Base-by-base conservation (phyloP, 2,797 vertebrate species). In the Bradypodion ventrale region DNA sequence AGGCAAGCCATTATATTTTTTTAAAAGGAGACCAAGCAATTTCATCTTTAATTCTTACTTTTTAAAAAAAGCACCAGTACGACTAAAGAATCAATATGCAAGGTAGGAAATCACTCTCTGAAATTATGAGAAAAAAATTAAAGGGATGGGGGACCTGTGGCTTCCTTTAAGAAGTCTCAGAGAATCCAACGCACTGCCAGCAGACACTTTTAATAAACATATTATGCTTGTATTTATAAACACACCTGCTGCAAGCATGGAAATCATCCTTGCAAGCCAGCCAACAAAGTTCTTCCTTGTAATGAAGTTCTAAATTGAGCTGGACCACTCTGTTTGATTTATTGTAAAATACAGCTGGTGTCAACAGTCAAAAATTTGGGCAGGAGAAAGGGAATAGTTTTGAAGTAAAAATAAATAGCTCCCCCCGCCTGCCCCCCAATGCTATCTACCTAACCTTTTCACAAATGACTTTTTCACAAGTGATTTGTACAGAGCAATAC, bases 231-330 rank as follows among this genome's bases (percentile, higher is more conserved):
- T 84, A 90, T 90, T 91, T 88, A 87, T 27, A 89, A 89, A 92
- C 94, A 94, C 95, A 93, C 94, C 94, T 92, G 94, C 91, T 93
- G 87, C 89, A 63, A 85, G 90, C 78, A n/a, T 35, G 60, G 88
- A 92, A 86, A 85, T 85, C 65, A 91, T 93, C 92, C 92, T 85
- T 91, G 80, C 29, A 29, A 65, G 89, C 66, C 75, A 94, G 93
- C 91, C 79, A 87, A 77, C 91, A 63, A 93, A 87, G 60, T 68
- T 87, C 84, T 83, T 91, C 84, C 88, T 86, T 86, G 88, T 89
- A 92, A 93, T 90, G 91, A 92, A 89, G 88, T 83, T 85, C 91
- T 82, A 82, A 92, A 95, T 85, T 87, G 87, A 83, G 88, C 88
- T 81, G 74, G 32, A 91, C 88, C 0, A 0, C 89, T 89, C 86